These are phyloP conservation scores for Salpingus planirostris DNA, from an alignment of 2,888 invertebrate genomes.

Conservation along the genomic window DNA sequence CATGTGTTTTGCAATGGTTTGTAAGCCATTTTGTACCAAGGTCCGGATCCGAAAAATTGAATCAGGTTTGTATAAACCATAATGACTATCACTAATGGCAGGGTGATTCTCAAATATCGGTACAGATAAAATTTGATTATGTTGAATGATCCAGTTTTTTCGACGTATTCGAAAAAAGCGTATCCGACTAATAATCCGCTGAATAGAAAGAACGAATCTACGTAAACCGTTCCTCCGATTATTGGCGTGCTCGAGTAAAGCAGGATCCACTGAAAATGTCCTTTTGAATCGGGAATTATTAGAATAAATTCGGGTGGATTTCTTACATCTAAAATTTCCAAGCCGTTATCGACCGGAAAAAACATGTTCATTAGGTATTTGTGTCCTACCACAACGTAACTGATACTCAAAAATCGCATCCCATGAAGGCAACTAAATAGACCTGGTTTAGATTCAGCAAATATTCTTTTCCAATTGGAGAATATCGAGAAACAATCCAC, in stretches of 20 bases:
- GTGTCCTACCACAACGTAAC: conserved; percentile 43
- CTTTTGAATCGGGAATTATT: no score
- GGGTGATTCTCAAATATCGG: conserved; percentile 43
- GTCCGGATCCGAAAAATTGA: conserved; percentile 41
- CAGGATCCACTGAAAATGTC: conserved; percentile 40
- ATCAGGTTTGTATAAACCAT: conserved; percentile 38
- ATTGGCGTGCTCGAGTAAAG: conserved; percentile 20
- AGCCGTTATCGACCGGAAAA: conserved; percentile 21
- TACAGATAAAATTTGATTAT: conserved; percentile 37
- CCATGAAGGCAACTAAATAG: conserved; percentile 44
- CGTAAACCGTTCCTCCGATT: conserved; percentile 45
- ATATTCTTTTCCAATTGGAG: conserved; percentile 18
- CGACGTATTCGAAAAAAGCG: conserved; percentile 30
- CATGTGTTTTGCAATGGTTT: conserved; percentile 21
- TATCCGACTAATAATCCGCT: conserved; percentile 50
- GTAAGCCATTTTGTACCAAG: conserved; percentile 34
- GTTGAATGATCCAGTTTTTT: conserved; percentile 32
- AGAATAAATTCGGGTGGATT: no score
- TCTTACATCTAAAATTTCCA: conserved; percentile 20
- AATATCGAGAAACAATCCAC: conserved; percentile 7
- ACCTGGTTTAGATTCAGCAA: conserved; percentile 18
- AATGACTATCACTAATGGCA: conserved; percentile 40
- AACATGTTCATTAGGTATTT: conserved; percentile 29
- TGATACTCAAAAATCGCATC: conserved; percentile 41
- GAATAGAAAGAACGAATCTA: conserved; percentile 55